phyloP scores from a whole-genome alignment of 2,113 vertebrate genomes.

The Rhombomys opimus region DNA sequence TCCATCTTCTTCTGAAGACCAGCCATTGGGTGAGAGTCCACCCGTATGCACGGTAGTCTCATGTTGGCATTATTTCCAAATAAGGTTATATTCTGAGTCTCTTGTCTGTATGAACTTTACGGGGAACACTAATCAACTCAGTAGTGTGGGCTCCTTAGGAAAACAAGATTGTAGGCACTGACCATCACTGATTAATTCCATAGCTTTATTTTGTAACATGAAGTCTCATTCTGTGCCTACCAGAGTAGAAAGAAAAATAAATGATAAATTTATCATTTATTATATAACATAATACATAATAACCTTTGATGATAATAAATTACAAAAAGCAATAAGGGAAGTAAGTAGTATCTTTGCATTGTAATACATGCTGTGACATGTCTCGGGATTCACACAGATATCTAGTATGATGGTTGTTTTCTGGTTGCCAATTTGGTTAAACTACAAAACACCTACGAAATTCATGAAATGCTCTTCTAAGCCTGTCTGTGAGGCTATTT shows the following conservation, averaged over 20 bases:
- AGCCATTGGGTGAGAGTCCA: not conserved
- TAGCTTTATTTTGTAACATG: not conserved
- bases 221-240: not conserved
- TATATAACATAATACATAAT: not conserved
- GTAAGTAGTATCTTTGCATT: not conserved
- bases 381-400: not conserved
- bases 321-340: not conserved
- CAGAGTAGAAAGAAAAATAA: not conserved
- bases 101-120: not conserved
- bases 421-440: not conserved
- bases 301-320: not conserved
- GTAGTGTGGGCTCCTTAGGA: not conserved
- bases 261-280: not conserved
- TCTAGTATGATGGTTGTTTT: not conserved
- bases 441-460: not conserved
- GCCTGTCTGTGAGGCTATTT: not conserved
- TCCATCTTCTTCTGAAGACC: not conserved
- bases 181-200: not conserved
- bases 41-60: not conserved
- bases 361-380: not conserved
- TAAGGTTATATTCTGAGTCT: not conserved
- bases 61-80: not conserved
- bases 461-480: not conserved
- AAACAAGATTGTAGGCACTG: not conserved
- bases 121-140: not conserved